A percentile compares a stretch with the other conserved stretches of the same genome.
Conservation (phyloP, 2,888 invertebrate genomes). For the Noctua janthina region DNA sequence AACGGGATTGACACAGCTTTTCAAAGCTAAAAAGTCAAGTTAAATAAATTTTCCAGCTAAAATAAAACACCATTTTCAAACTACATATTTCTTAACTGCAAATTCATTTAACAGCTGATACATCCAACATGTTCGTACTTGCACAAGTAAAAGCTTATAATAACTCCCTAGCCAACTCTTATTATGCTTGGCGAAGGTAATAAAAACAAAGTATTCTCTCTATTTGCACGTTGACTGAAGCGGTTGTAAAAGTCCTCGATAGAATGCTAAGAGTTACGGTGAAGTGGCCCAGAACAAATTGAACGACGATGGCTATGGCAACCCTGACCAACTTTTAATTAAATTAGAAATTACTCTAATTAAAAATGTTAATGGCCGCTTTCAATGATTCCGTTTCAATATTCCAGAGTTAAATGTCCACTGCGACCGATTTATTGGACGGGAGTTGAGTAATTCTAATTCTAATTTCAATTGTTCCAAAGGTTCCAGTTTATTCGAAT, state of each 20-base stretch:
- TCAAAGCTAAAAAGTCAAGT: not conserved
- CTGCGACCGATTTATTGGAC: slow-evolving; percentile 49
- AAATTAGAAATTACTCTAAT: slow-evolving; percentile 68
- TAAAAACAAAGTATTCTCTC: slow-evolving; percentile 55
- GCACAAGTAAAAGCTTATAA: slow-evolving; percentile 28
- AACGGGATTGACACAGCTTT: not conserved
- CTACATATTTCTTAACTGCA: slow-evolving; percentile 1
- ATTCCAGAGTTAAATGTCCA: slow-evolving; percentile 50
- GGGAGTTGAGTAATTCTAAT: slow-evolving; percentile 40
- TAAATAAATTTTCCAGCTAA: not conserved
- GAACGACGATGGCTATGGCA: slow-evolving; percentile 22
- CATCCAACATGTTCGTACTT: slow-evolving; percentile 9
- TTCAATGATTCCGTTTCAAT: slow-evolving; percentile 62
- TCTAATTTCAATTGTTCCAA: slow-evolving; percentile 45
- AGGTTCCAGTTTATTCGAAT: slow-evolving; percentile 27
- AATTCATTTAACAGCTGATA: slow-evolving; percentile 12
- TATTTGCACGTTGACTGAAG: slow-evolving; percentile 47
- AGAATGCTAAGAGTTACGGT: slow-evolving; percentile 43
- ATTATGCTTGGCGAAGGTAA: slow-evolving; percentile 21
- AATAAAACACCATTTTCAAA: not conserved
- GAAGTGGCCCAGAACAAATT: slow-evolving; percentile 58
- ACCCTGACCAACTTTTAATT: slow-evolving; percentile 66
- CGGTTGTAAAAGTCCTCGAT: slow-evolving; percentile 52
- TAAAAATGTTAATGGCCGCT: slow-evolving; percentile 61
- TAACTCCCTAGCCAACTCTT: slow-evolving; percentile 31